Base-by-base conservation (phyloP, 2,113 vertebrate genomes). In the Chaenocephalus aceratus region DNA sequence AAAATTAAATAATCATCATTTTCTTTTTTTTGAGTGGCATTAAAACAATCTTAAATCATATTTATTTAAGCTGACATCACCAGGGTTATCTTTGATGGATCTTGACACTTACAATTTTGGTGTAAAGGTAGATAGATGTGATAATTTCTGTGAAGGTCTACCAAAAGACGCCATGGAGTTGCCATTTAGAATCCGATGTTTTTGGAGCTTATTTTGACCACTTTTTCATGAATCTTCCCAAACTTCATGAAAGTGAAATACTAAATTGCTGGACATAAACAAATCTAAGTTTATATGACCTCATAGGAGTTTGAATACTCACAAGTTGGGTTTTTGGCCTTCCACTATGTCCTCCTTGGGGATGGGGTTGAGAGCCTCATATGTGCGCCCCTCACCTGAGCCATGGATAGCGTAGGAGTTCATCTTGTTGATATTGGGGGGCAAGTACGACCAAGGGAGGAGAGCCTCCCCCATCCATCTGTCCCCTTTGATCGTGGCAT, bases 391-490 rank as follows among this genome's bases (percentile, higher is more conserved):
- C 60, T 74, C 88, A 15, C 78, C 89, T 44, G 93, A 95, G 11
- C 95, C 95, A 44, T 93, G 93, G 80, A 95, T 94, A 56, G 92
- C 91, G 34, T 93, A 93, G n/a, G 91, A 96, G 93, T 95, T 96
- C 74, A 88, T 96, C 91, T 94, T 95, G 85, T 96, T 80, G 81
- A 95, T 81, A 53, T 86, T 90, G 56, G 91, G 88, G 34, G 92
- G 93, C 11, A 97, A 96, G 92, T 89, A 94, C 1, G 88, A 87
- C 93, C 92, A 96, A 72, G 85, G 82, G 80, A 96, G 36, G 60
- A 94, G 82, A 49, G 87, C 92, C 59, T 87, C 94, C 14, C 92
- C 93, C 72, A 73, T 87, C 93, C 93, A 96, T 63, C 26, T 75
- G 1, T 85, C 76, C 23, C 87, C 89, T n/a, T n/a, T 81, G 78